Evolutionary conservation across 1,140 invertebrate species (phyloP).

Genomic region (Geopemphigus sp.): DNA sequence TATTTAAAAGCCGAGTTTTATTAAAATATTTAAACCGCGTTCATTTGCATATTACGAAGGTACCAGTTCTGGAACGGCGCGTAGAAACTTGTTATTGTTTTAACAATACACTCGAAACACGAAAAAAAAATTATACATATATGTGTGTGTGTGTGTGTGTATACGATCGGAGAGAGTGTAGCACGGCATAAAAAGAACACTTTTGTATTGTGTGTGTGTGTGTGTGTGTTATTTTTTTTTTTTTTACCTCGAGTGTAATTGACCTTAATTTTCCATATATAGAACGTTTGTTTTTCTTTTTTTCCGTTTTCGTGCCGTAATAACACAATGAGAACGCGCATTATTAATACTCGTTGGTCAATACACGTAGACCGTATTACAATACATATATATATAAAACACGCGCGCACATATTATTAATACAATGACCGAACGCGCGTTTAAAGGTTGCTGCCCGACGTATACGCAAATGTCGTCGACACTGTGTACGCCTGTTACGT

Average conservation of each 20-base stretch:
- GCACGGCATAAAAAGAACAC: conserved; percentile 33
- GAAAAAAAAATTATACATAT: too few relatives aligned
- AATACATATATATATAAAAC: neutral
- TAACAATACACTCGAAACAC: conserved; percentile 40
- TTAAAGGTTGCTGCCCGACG: neutral
- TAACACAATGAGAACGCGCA: conserved; percentile 44
- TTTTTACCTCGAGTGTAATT: conserved; percentile 34
- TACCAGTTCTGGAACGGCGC: conserved; percentile 23
- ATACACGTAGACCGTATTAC: conserved; percentile 32
- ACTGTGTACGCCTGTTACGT: neutral
- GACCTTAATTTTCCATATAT: conserved; percentile 49
- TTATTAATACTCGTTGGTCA: conserved; percentile 47
- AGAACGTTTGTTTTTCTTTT: conserved; percentile 44
- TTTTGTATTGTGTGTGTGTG: conserved; percentile 43
- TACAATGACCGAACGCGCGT: neutral
- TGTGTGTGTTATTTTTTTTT: neutral
- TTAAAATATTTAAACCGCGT: conserved; percentile 18
- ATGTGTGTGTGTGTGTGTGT: too few relatives aligned
- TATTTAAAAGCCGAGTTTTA: conserved; percentile 40
- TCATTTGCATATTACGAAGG: conserved; percentile 29
- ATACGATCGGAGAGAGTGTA: neutral
- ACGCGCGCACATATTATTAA: conserved; percentile 29
- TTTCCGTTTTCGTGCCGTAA: conserved; percentile 30
- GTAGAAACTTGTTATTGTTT: conserved; percentile 46
- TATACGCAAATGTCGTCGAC: conserved; percentile 38